These are phyloP conservation scores for Drosophila macrospina DNA, from an alignment of 2,888 invertebrate species.

Conservation along the genomic window DNA sequence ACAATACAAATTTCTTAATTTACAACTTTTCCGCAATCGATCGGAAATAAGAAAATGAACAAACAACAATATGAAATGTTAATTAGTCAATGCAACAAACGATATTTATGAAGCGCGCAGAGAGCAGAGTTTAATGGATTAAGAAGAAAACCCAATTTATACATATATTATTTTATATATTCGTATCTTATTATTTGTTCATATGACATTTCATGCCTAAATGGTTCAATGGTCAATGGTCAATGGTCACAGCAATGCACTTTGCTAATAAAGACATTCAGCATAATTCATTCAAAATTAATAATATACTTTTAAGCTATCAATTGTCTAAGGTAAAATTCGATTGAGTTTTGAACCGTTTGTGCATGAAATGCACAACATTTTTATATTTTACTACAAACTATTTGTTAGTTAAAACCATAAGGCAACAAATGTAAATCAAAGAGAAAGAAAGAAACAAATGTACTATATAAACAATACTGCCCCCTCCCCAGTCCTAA, in stretches of 20 bases:
- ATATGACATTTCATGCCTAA: conserved; percentile 64
- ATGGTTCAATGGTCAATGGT: conserved; percentile 65
- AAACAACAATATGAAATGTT: conserved; percentile 29
- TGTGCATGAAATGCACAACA: conserved; percentile 65
- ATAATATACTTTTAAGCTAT: conserved; percentile 13
- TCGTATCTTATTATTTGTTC: conserved; percentile 34
- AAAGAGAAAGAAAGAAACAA: conserved; percentile 30
- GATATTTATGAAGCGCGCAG: conserved; percentile 61
- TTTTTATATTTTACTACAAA: conserved; percentile 26
- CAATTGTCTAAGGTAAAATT: conserved; percentile 16
- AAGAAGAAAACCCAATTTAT: conserved; percentile 19
- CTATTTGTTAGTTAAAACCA: conserved; percentile 30
- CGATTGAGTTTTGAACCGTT: conserved; percentile 58
- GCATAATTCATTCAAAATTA: conserved; percentile 40
- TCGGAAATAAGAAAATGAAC: conserved; percentile 4
- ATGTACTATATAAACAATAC: conserved; percentile 31
- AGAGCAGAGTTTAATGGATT: conserved; percentile 22
- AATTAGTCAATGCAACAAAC: conserved; percentile 73
- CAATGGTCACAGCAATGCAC: conserved; percentile 39
- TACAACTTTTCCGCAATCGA: not conserved
- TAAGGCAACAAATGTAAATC: conserved; percentile 35
- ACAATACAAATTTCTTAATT: not conserved
- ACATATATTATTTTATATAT: conserved; percentile 24
- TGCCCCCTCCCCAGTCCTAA: conserved; percentile 58
- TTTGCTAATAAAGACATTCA: conserved; percentile 32